Evolutionary conservation across 2,888 invertebrate species (phyloP).

Genomic region (Himalopsyche japonica): DNA sequence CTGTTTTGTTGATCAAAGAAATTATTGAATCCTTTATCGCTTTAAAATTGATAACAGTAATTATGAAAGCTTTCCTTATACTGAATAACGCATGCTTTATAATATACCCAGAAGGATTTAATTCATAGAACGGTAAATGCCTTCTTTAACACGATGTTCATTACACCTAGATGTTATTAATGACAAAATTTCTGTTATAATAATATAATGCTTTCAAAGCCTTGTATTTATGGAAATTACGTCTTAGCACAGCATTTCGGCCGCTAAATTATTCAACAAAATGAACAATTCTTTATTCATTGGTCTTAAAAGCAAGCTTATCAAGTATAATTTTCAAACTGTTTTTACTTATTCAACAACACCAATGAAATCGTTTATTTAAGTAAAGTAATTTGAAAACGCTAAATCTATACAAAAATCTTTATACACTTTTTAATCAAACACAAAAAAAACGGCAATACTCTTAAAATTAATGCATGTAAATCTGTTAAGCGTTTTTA

Average conservation of each 20-base stretch:
- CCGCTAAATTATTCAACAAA: not conserved
- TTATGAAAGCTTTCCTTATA: not conserved
- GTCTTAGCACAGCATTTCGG: not conserved
- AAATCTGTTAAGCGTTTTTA: too few relatives aligned
- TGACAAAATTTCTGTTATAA: not conserved
- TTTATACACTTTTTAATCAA: too few relatives aligned
- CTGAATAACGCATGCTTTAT: not conserved
- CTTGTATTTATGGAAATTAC: not conserved
- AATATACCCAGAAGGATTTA: not conserved
- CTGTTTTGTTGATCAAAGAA: not conserved
- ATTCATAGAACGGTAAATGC: not conserved
- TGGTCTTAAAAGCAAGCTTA: not conserved
- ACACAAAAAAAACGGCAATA: too few relatives aligned
- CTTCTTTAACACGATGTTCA: not conserved
- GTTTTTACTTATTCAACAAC: not conserved
- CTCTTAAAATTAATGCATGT: too few relatives aligned
- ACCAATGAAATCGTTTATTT: not conserved
- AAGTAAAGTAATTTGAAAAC: too few relatives aligned
- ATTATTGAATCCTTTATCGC: not conserved
- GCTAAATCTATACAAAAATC: too few relatives aligned
- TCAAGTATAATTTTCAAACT: not conserved
- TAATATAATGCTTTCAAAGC: not conserved
- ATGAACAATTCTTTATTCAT: not conserved
- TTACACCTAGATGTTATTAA: not conserved
- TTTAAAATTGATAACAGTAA: not conserved